Base-by-base conservation (phyloP, 1,140 invertebrate species). In the Drosophila lini region DNA sequence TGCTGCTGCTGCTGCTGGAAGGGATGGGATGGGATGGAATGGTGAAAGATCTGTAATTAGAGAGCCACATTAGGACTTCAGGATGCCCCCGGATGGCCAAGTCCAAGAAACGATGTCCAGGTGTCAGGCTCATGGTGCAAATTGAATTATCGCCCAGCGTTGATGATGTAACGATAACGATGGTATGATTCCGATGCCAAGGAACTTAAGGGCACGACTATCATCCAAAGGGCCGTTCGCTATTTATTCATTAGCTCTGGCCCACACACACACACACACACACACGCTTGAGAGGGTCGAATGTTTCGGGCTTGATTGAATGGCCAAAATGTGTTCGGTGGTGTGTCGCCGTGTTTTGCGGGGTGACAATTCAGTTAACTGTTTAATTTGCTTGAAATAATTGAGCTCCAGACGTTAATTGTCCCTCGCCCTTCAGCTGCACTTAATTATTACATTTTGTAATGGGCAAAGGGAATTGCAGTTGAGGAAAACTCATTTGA, bases 381-480 rank as follows among this genome's bases (percentile, higher is more conserved):
- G 80, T 57, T 83, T 90, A 90, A 90, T 90, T 90, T 86, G 74
- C 86, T 73, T 78, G 74, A 90, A 90, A 90, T 90, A 90, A 90
- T 76, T 75, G 68, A 68, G 64, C 34, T 28, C 64, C 64, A 50
- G 34, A 50, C 36, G 65, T 58, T 71, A 70, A 70, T 58, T 71
- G 64, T 58, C 7, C n/a, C 52, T 22, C 38, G 31, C 22, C 40
- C 22, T 67, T 50, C 41, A 19, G 19, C 36, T 41, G 38, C 71
- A 42, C 68, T 77, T 77, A 77, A 77, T 77, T 77, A 68, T 62
- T 38, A 64, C 65, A 76, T 38, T 73, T 64, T 52, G 31, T 36
- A 22, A 22, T 11, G 16, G 13, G 4, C 11, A 16, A 6, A 10
- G 62, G 13, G 32, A 13, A 65, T 11, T 16, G 56, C 8, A 36